These are phyloP conservation scores for Prunella strophiata DNA, from an alignment of 2,797 vertebrate species.

Conservation along the genomic window DNA sequence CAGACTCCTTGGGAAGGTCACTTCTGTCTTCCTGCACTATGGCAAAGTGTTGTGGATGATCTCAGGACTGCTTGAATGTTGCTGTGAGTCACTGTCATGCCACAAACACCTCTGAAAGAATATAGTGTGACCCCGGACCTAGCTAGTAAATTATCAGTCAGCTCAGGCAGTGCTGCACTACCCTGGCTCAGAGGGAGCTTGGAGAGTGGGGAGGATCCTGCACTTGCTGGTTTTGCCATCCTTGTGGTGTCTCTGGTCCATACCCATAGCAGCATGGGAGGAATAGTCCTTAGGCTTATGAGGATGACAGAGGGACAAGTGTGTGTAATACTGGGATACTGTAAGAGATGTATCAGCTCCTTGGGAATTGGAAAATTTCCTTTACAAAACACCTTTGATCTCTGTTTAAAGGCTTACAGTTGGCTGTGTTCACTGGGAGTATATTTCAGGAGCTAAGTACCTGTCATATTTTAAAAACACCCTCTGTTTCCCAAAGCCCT, in stretches of 20 bases:
- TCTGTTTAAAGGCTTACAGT: not conserved
- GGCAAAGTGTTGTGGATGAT: not conserved
- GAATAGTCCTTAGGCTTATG: not conserved
- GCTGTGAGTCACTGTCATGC: not conserved
- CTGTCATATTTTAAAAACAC: not conserved
- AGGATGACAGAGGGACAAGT: not conserved
- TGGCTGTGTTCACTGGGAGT: not conserved
- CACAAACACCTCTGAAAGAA: not conserved
- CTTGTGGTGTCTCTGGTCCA: fast-evolving
- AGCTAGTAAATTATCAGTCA: not conserved
- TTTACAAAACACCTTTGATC: not conserved
- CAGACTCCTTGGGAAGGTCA: not conserved
- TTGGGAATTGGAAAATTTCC: not conserved
- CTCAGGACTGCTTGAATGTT: not conserved
- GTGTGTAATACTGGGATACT: not conserved
- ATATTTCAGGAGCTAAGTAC: not conserved
- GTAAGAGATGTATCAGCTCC: not conserved
- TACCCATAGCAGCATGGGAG: not conserved
- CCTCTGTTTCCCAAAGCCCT: not conserved
- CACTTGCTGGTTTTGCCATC: not conserved
- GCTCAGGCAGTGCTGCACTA: not conserved
- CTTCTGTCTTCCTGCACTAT: not conserved
- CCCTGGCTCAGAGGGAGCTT: not conserved
- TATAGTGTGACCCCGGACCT: not conserved
- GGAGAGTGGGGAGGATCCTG: not conserved